phyloP scores from a whole-genome alignment of 1,140 invertebrate species.

The Caenorhabditis inopinata region DNA sequence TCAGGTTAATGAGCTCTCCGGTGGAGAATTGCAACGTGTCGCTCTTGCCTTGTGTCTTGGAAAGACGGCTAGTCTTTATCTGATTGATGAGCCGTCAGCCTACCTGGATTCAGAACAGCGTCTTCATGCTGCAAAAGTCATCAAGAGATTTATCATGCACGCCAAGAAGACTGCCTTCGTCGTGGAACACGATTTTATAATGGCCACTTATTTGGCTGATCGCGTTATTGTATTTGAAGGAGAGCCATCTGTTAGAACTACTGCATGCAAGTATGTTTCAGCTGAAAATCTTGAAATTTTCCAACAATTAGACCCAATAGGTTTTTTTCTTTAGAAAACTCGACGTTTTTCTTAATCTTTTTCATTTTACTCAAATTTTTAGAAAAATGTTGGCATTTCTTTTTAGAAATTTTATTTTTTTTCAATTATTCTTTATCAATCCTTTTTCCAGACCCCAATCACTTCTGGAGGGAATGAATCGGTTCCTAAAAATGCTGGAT shows the following conservation, averaged over 20 bases:
- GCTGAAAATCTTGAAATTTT: not conserved
- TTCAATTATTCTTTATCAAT: too few relatives aligned
- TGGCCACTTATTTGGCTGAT: slow-evolving; percentile 98
- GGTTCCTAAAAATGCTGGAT: slow-evolving; percentile 89
- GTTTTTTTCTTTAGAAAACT: too few relatives aligned
- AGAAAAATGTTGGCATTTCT: too few relatives aligned
- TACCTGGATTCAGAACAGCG: slow-evolving; percentile 99
- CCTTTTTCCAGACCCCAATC: slow-evolving; percentile 76
- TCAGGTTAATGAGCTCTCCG: slow-evolving; percentile 89
- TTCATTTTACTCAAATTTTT: too few relatives aligned
- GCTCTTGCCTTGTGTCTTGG: slow-evolving; percentile 92
- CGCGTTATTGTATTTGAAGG: slow-evolving; percentile 98
- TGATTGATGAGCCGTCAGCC: slow-evolving; percentile 98
- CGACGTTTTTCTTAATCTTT: too few relatives aligned
- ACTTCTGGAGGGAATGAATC: slow-evolving; percentile 94
- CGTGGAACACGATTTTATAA: slow-evolving; percentile 99
- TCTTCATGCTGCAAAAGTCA: slow-evolving; percentile 98
- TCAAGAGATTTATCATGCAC: slow-evolving; percentile 97
- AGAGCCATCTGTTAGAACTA: slow-evolving; percentile 80
- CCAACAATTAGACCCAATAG: too few relatives aligned
- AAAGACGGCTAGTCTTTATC: slow-evolving; percentile 96
- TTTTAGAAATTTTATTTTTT: too few relatives aligned
- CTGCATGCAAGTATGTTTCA: slow-evolving; percentile 76
- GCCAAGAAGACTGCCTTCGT: slow-evolving; percentile 99
- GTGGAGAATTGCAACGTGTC: slow-evolving; percentile 97